Percentiles rank a stretch among this genome's conserved stretches.
Conservation (phyloP, 2,113 vertebrate genomes). For the Turdus rufiventris region DNA sequence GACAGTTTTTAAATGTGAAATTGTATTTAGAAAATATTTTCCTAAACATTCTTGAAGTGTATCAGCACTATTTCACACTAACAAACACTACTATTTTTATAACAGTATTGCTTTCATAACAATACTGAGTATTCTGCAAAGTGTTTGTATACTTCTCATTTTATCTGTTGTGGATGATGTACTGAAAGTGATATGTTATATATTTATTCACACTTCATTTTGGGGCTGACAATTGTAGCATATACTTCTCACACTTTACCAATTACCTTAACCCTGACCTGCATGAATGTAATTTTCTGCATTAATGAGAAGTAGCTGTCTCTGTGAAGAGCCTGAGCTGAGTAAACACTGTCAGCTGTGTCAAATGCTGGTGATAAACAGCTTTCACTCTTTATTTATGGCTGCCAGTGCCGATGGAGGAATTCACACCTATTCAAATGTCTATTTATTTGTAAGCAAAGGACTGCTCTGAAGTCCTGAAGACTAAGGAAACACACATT, state of each 20-base stretch:
- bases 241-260: slow-evolving; percentile 27
- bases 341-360: slow-evolving; percentile 26
- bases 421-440: background rate
- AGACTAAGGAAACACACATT: accelerated
- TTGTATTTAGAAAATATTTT: background rate
- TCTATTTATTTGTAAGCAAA: background rate
- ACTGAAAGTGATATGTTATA: background rate
- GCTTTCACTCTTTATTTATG: slow-evolving; percentile 20
- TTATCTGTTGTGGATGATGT: background rate
- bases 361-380: slow-evolving; percentile 40
- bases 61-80: background rate
- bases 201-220: slow-evolving; percentile 57
- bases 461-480: background rate
- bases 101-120: background rate
- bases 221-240: background rate
- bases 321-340: slow-evolving; percentile 9
- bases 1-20: background rate
- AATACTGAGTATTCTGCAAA: background rate
- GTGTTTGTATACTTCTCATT: background rate
- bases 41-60: background rate
- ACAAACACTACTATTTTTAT: background rate
- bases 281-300: slow-evolving; percentile 17
- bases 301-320: slow-evolving; percentile 44
- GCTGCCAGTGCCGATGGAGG: background rate
- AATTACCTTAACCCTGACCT: slow-evolving; percentile 49